Conservation (phyloP, 2,113 vertebrate genomes). For the Erythrolamprus reginae region DNA sequence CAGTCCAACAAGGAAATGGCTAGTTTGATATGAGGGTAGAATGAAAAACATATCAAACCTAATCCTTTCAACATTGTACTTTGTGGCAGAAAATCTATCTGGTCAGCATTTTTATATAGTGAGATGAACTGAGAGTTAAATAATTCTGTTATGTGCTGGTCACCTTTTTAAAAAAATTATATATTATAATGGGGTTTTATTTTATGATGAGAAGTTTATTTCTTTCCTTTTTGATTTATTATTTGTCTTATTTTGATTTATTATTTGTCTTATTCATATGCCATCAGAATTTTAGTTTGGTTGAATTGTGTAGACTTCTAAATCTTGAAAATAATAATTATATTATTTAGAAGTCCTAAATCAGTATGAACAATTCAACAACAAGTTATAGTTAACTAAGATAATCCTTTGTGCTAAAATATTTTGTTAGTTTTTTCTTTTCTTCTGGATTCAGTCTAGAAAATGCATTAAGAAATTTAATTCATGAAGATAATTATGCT, state of each 20-base stretch:
- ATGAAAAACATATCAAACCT: slow-evolving; percentile 2
- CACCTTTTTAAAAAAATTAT: too few species aligned
- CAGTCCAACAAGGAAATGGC: slow-evolving; percentile 10
- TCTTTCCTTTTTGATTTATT: background rate
- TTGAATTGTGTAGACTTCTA: background rate
- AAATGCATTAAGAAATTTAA: background rate
- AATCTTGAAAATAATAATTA: background rate
- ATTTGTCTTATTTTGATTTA: too few species aligned
- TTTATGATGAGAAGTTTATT: background rate
- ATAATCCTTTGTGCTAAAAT: background rate
- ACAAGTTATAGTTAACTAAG: too few species aligned
- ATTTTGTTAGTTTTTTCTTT: background rate
- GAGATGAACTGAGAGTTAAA: background rate
- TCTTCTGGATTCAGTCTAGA: background rate
- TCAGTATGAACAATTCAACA: background rate
- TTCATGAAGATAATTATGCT: background rate
- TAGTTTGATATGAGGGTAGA: slow-evolving; percentile 3
- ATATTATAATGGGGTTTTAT: background rate
- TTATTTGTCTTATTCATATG: background rate
- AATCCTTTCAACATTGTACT: background rate
- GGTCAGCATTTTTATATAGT: background rate
- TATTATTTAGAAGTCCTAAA: background rate
- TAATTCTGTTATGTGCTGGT: background rate
- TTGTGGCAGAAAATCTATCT: background rate
- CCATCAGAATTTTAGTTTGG: background rate